phyloP scores from a whole-genome alignment of 2,888 invertebrate species.

The Lepidochrysops patricia region DNA sequence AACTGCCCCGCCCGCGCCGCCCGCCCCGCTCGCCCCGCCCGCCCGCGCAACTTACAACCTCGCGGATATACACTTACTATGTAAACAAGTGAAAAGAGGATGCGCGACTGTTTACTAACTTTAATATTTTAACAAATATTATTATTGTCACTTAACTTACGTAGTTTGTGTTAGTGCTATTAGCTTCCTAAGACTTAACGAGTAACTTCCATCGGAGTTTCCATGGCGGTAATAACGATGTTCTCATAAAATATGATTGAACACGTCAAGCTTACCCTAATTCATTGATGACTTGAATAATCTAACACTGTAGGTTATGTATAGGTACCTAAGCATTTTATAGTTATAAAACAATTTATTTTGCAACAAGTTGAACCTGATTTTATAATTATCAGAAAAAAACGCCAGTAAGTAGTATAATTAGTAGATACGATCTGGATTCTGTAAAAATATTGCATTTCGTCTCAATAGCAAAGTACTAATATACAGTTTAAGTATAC shows the following conservation, averaged over 20 bases:
- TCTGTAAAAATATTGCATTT: not conserved
- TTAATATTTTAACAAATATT: not conserved
- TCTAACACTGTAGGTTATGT: too few species aligned
- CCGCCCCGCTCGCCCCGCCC: slow-evolving; percentile 30
- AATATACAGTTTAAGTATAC: not conserved
- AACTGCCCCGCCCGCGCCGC: slow-evolving; percentile 46
- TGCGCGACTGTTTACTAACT: not conserved
- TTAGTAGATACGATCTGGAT: not conserved
- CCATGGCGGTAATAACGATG: too few species aligned
- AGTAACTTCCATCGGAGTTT: too few species aligned
- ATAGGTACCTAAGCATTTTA: too few species aligned
- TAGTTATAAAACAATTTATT: too few species aligned
- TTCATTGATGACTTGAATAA: too few species aligned
- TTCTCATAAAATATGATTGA: too few species aligned
- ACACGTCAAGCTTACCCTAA: too few species aligned
- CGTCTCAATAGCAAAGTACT: not conserved
- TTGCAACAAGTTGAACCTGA: too few species aligned
- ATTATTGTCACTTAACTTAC: too few species aligned
- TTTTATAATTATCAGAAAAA: not conserved
- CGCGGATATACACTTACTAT: not conserved
- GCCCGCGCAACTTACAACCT: slow-evolving; percentile 34
- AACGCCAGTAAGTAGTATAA: not conserved
- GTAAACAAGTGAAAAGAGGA: not conserved
- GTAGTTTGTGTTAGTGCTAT: too few species aligned
- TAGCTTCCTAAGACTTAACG: too few species aligned